phyloP scores from a whole-genome alignment of 2,113 vertebrate species.

The Echinops telfairi region DNA sequence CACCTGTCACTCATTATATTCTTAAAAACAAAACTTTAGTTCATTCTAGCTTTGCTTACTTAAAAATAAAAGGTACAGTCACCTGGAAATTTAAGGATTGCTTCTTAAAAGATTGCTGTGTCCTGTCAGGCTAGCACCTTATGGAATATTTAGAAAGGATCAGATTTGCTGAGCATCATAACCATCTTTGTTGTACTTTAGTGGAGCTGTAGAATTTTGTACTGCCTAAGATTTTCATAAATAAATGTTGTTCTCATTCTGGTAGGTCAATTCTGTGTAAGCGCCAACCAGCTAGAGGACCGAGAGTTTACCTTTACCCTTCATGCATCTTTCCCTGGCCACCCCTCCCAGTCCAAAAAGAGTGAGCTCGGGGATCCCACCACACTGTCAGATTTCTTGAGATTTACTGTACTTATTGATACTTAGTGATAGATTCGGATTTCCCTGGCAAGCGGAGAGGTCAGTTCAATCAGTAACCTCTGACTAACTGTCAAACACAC shows the following conservation, averaged over 20 bases:
- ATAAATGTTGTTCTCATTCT: slow-evolving; percentile 49
- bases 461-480: slow-evolving; percentile 6
- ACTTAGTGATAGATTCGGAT: slow-evolving; percentile 20
- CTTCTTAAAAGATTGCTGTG: background rate
- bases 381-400: background rate
- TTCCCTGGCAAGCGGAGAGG: slow-evolving; percentile 14
- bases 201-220: slow-evolving; percentile 22
- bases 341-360: background rate
- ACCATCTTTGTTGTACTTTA: background rate
- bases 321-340: background rate
- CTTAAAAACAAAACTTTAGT: slow-evolving; percentile 53
- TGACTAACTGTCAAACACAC: background rate
- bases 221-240: slow-evolving; percentile 57
- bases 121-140: slow-evolving; percentile 30
- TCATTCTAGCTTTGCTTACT: slow-evolving; percentile 39
- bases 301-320: background rate
- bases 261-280: slow-evolving; percentile 48
- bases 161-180: slow-evolving; percentile 27
- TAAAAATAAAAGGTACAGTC: slow-evolving; percentile 31
- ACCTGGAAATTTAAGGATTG: background rate
- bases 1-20: slow-evolving; percentile 12
- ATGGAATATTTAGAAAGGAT: background rate
- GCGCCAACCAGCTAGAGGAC: background rate
- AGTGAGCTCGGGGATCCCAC: slow-evolving; percentile 7
- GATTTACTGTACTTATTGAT: background rate